phyloP scores from a whole-genome alignment of 2,113 vertebrate genomes.

The Lampris megalopsis region DNA sequence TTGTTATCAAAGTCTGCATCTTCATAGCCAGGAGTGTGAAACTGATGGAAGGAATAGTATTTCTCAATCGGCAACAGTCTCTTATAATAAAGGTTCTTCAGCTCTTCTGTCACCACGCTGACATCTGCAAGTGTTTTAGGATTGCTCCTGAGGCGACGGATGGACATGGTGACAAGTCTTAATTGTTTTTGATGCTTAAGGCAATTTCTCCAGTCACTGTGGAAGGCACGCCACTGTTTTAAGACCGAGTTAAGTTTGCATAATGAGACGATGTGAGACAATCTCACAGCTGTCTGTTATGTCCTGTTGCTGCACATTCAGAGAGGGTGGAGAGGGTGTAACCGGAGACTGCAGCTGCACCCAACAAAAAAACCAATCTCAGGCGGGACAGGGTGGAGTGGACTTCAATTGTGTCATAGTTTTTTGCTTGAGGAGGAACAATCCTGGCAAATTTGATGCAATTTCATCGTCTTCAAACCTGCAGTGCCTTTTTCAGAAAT shows the following conservation, averaged over 20 bases:
- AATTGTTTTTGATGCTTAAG: background rate
- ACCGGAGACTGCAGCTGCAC: slow-evolving; percentile 78
- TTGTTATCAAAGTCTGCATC: slow-evolving; percentile 92
- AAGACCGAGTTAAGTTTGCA: slow-evolving; percentile 38
- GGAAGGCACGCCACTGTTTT: slow-evolving; percentile 31
- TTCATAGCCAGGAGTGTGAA: slow-evolving; percentile 87
- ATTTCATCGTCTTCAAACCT: slow-evolving; percentile 21
- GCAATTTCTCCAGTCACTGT: background rate
- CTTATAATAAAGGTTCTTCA: slow-evolving; percentile 85
- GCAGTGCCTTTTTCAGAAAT: background rate
- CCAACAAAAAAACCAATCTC: slow-evolving; percentile 64
- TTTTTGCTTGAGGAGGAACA: slow-evolving; percentile 46
- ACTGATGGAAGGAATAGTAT: slow-evolving; percentile 87
- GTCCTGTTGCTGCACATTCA: slow-evolving; percentile 65
- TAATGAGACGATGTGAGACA: slow-evolving; percentile 52
- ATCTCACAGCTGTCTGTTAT: slow-evolving; percentile 72
- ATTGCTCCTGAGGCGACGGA: slow-evolving; percentile 64
- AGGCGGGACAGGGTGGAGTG: slow-evolving; percentile 75
- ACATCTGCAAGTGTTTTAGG: slow-evolving; percentile 83
- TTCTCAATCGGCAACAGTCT: slow-evolving; percentile 90
- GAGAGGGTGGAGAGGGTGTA: slow-evolving; percentile 81
- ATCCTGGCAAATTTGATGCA: slow-evolving; percentile 47
- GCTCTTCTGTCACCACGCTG: slow-evolving; percentile 85
- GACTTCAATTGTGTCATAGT: slow-evolving; percentile 43
- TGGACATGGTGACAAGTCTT: slow-evolving; percentile 53